Percentiles rank a stretch among this genome's conserved stretches.
These are phyloP conservation scores for Acrocera orbiculus DNA, from an alignment of 2,888 invertebrate genomes.

Conservation along the genomic window DNA sequence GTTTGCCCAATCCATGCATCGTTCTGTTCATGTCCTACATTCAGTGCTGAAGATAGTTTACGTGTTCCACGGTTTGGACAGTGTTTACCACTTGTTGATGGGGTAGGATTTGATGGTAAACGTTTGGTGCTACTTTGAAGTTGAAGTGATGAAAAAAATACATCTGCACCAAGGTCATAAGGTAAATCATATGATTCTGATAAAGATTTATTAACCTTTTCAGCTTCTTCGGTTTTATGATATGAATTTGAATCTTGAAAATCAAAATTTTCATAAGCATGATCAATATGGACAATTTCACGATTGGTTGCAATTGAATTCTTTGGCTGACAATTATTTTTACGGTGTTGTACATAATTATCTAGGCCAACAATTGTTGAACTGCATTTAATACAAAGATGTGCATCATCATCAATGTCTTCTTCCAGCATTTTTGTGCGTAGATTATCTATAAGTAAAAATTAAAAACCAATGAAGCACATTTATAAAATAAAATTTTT, in stretches of 20 bases:
- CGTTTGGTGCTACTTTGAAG: constrained; percentile 51
- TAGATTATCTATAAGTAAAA: too few relatives aligned
- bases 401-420: constrained; percentile 71
- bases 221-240: constrained; percentile 16
- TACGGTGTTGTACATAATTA: constrained; percentile 70
- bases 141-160: constrained; percentile 72
- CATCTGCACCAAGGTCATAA: constrained; percentile 56
- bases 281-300: constrained; percentile 15
- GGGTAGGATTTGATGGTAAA: constrained; percentile 12
- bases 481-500: too few relatives aligned
- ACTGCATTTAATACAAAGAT: constrained; percentile 77
- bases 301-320: constrained; percentile 14
- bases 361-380: constrained; percentile 66
- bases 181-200: constrained; percentile 31
- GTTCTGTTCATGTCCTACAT: constrained; percentile 26
- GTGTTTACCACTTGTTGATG: constrained; percentile 34
- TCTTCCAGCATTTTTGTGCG: constrained; percentile 28
- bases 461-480: too few relatives aligned
- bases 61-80: constrained; percentile 23
- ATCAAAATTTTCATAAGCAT: constrained; percentile 20
- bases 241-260: constrained; percentile 17
- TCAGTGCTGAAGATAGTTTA: constrained; percentile 27
- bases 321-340: constrained; percentile 42
- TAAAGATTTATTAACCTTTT: constrained; percentile 22
- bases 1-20: constrained; percentile 22